Conservation (phyloP, 2,113 vertebrate species). For the Coturnix japonica region DNA sequence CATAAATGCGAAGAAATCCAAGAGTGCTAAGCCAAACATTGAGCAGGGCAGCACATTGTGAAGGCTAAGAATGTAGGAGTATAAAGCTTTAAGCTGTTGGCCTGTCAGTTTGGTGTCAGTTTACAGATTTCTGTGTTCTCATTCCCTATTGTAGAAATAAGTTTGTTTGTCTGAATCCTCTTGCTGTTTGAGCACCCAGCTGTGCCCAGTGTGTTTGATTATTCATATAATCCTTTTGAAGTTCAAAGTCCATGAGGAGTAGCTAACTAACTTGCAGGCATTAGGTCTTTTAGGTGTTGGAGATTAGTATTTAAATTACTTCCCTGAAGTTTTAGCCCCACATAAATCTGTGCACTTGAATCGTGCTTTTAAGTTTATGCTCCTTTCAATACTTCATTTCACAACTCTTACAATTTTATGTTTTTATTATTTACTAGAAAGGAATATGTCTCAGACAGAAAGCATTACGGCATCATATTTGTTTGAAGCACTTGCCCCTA, state of each 20-base stretch:
- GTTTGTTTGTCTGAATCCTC: background rate
- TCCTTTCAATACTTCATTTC: background rate
- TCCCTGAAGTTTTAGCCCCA: background rate
- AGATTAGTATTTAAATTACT: background rate
- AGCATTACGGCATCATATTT: background rate
- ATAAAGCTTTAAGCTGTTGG: background rate
- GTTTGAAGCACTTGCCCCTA: background rate
- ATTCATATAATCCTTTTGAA: background rate
- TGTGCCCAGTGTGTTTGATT: background rate
- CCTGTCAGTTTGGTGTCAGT: background rate
- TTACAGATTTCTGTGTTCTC: background rate
- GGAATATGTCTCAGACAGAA: background rate
- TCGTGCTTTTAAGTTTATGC: background rate
- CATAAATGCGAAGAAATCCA: background rate
- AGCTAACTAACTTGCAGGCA: background rate
- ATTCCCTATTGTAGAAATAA: background rate
- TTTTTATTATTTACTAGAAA: background rate
- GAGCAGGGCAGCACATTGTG: background rate
- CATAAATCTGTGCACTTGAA: background rate
- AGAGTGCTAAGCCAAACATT: background rate
- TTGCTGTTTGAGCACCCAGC: background rate
- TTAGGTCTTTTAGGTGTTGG: rapidly evolving
- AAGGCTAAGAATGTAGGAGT: background rate
- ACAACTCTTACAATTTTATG: background rate
- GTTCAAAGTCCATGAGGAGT: background rate